Evolutionary conservation across 2,113 vertebrate species (phyloP).

Genomic region (Catharus fuscescens): DNA sequence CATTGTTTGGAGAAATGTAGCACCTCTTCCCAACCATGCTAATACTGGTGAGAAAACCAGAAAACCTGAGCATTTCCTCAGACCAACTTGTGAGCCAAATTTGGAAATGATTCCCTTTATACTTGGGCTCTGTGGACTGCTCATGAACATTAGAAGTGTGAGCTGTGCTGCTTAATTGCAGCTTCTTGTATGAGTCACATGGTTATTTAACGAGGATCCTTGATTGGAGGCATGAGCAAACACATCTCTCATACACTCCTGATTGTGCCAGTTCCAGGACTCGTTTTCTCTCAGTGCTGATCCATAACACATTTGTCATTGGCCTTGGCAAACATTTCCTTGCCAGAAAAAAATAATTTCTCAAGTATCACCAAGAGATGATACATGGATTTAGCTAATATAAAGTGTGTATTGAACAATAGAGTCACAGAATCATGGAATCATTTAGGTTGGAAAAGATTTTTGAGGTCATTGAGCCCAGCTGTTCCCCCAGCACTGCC

Average conservation of each 20-base stretch:
- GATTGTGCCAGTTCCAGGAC: background rate
- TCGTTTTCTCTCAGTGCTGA: background rate
- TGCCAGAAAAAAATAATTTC: background rate
- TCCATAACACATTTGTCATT: background rate
- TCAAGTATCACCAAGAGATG: background rate
- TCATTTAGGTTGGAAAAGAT: background rate
- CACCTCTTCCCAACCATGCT: background rate
- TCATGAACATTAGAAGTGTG: background rate
- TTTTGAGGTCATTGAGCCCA: background rate
- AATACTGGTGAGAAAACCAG: background rate
- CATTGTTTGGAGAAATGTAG: background rate
- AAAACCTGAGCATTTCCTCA: background rate
- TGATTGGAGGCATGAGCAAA: slow-evolving; percentile 13
- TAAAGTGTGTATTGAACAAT: background rate
- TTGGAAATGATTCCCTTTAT: background rate
- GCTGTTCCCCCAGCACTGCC: background rate
- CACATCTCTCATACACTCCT: background rate
- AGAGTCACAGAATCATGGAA: background rate
- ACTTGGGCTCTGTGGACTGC: background rate
- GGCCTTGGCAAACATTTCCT: background rate
- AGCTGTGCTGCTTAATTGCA: slow-evolving; percentile 18
- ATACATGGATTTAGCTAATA: background rate
- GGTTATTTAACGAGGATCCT: background rate
- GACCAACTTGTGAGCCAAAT: background rate
- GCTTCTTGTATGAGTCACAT: slow-evolving; percentile 7